Percentiles rank a stretch among this genome's conserved stretches.
These are phyloP conservation scores for Enteromius thamalakanensis DNA, from an alignment of 2,797 vertebrate species.

Conservation along the genomic window DNA sequence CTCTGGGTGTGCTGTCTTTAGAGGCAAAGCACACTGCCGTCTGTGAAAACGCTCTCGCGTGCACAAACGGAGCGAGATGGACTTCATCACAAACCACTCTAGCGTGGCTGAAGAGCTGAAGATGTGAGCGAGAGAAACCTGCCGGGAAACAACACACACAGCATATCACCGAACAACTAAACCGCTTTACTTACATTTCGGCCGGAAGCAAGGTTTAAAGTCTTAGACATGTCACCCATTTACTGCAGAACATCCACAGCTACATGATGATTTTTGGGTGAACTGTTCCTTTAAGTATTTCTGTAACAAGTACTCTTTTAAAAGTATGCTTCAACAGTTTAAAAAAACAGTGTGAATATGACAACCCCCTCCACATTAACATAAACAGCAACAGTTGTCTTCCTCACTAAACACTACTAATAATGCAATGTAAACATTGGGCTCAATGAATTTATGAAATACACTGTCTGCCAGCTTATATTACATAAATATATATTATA, in stretches of 20 bases:
- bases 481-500: too few relatives aligned
- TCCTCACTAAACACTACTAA: not conserved
- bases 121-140: slow-evolving; percentile 85
- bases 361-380: too few relatives aligned
- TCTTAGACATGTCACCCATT: not conserved
- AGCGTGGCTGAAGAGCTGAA: slow-evolving; percentile 84
- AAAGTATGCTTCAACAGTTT: not conserved
- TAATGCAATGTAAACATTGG: not conserved
- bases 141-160: slow-evolving; percentile 41
- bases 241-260: not conserved
- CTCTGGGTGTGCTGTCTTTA: slow-evolving; percentile 89
- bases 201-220: not conserved
- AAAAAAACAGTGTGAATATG: not conserved
- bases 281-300: not conserved
- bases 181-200: not conserved
- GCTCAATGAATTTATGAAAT: not conserved
- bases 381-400: not conserved
- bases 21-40: slow-evolving; percentile 87
- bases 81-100: slow-evolving; percentile 82
- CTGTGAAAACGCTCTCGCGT: slow-evolving; percentile 86
- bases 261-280: not conserved
- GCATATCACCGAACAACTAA: not conserved
- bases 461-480: not conserved
- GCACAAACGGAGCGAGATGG: slow-evolving; percentile 74
- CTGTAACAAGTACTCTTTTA: not conserved